Percentiles rank a stretch among this genome's conserved stretches.
Evolutionary conservation across 2,113 vertebrate genomes (phyloP).

Genomic region (Anhinga anhinga): DNA sequence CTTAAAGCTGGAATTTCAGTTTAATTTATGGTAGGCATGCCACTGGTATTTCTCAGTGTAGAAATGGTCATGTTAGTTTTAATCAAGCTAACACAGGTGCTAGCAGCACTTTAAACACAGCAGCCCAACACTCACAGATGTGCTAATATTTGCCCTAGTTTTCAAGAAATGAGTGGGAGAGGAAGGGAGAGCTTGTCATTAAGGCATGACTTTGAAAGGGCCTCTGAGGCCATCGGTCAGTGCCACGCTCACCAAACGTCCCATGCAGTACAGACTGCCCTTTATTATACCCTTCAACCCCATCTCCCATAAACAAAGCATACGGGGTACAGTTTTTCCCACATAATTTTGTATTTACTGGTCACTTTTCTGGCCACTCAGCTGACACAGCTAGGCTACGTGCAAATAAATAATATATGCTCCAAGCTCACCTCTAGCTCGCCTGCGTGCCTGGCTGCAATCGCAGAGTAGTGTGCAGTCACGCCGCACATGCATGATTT

Average conservation of each 20-base stretch:
- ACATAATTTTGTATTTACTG: background rate
- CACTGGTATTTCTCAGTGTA: background rate
- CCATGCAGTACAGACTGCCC: fast-evolving
- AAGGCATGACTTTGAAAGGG: background rate
- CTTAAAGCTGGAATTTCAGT: background rate
- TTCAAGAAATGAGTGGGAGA: background rate
- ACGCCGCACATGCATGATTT: fast-evolving
- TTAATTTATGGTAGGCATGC: background rate
- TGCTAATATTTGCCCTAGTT: constrained; percentile 9
- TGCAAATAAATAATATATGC: background rate
- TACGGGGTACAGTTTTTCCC: fast-evolving
- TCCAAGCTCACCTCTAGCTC: background rate
- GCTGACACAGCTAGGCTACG: background rate
- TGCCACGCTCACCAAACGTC: background rate
- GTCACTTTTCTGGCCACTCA: background rate
- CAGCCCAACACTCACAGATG: background rate
- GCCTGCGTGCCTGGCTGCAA: fast-evolving
- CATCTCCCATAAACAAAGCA: background rate
- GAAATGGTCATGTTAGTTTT: background rate
- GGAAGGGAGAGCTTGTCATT: background rate
- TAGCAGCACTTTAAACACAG: background rate
- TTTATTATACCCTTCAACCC: background rate
- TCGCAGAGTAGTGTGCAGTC: fast-evolving
- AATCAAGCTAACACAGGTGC: background rate
- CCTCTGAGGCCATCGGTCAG: background rate